Conservation (phyloP, 1,140 invertebrate species). For the Piezodorus guildinii region DNA sequence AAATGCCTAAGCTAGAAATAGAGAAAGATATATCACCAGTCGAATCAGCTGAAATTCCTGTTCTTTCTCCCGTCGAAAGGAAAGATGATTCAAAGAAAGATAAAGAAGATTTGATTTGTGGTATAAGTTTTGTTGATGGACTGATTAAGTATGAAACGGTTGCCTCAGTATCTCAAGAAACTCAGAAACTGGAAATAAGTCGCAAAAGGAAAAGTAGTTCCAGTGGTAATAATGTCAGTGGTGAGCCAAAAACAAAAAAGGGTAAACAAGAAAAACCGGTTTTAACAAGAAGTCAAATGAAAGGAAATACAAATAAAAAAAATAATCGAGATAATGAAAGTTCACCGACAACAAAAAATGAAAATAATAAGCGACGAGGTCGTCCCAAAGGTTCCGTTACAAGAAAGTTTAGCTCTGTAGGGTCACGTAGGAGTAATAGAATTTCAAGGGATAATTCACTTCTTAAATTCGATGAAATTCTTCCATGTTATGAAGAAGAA, state of each 20-base stretch:
- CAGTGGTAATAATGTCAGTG: neutral
- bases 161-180: slow-evolving; percentile 13
- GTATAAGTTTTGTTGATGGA: slow-evolving; percentile 16
- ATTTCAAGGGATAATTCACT: neutral
- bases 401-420: neutral
- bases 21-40: slow-evolving; percentile 17
- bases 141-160: slow-evolving; percentile 18
- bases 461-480: neutral
- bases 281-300: neutral
- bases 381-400: neutral
- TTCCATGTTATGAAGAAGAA: slow-evolving; percentile 1
- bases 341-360: neutral
- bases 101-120: slow-evolving; percentile 13
- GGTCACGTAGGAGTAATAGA: neutral
- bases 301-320: slow-evolving; percentile 3
- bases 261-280: neutral
- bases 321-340: neutral
- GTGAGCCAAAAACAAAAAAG: neutral
- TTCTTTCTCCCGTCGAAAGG: slow-evolving; percentile 16
- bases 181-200: neutral
- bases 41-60: slow-evolving; percentile 18
- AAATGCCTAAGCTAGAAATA: slow-evolving; percentile 24
- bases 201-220: neutral
- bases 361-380: neutral
- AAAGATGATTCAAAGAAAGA: neutral